phyloP scores from a whole-genome alignment of 2,888 invertebrate species.

The Diadromus collaris region DNA sequence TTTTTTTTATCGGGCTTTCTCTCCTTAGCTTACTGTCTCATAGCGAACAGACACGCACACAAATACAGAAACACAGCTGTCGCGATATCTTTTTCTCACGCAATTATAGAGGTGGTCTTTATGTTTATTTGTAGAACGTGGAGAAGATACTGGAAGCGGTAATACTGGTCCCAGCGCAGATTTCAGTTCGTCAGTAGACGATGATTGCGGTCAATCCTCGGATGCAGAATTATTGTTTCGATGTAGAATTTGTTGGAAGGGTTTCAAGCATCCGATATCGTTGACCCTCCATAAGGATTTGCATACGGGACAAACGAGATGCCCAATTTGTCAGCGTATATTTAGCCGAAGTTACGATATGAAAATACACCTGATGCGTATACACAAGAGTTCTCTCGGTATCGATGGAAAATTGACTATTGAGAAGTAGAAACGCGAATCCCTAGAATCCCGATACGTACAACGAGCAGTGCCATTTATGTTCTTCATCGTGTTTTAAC shows the following conservation, averaged over 20 bases:
- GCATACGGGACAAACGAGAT: conserved; percentile 84
- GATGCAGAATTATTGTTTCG: conserved; percentile 83
- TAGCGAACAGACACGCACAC: conserved; percentile 27
- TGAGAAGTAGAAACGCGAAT: conserved; percentile 11
- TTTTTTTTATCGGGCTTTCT: conserved; percentile 62
- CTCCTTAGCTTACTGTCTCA: conserved; percentile 65
- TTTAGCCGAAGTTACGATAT: conserved; percentile 85
- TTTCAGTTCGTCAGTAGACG: conserved; percentile 73
- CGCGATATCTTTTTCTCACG: conserved; percentile 24
- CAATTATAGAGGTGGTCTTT: conserved; percentile 68
- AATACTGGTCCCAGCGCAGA: conserved; percentile 71
- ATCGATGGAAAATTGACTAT: conserved; percentile 40
- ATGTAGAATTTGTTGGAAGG: conserved; percentile 84
- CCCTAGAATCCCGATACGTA: not conserved
- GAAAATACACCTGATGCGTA: conserved; percentile 83
- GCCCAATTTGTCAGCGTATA: conserved; percentile 84
- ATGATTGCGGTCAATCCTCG: conserved; percentile 73
- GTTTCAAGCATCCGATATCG: conserved; percentile 84
- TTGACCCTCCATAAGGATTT: conserved; percentile 84
- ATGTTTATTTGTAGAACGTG: conserved; percentile 77
- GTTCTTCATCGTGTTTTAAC: too few relatives aligned
- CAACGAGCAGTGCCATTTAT: conserved; percentile 48
- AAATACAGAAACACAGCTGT: conserved; percentile 10
- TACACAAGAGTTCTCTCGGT: conserved; percentile 81
- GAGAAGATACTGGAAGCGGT: conserved; percentile 70